Percentiles rank a stretch among this genome's conserved stretches.
phyloP scores from a whole-genome alignment of 2,888 invertebrate species.

The Nomada fucata region DNA sequence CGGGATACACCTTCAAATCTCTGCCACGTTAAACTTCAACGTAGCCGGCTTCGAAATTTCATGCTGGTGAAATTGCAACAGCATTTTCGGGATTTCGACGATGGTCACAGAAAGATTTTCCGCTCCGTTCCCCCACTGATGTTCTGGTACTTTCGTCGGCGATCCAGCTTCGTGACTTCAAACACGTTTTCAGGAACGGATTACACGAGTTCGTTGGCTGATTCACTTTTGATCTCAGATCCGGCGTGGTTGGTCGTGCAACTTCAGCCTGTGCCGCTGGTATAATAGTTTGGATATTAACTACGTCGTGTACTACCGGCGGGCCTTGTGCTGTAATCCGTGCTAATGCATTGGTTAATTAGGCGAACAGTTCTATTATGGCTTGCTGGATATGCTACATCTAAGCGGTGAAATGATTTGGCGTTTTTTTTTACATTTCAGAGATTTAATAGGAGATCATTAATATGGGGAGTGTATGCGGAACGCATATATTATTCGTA shows the following conservation, averaged over 20 bases:
- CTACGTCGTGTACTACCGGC: slow-evolving; percentile 24
- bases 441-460: background rate
- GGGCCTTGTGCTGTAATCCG: slow-evolving; percentile 11
- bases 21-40: slow-evolving; percentile 53
- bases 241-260: slow-evolving; percentile 4
- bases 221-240: slow-evolving; percentile 44
- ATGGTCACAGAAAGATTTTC: slow-evolving; percentile 42
- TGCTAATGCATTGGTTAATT: slow-evolving; percentile 46
- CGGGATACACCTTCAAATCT: slow-evolving; percentile 45
- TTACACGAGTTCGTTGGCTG: slow-evolving; percentile 49
- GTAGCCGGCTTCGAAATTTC: slow-evolving; percentile 38
- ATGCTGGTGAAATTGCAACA: slow-evolving; percentile 49
- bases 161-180: slow-evolving; percentile 48
- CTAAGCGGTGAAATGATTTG: background rate
- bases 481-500: too few relatives aligned
- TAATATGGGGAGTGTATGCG: too few relatives aligned
- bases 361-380: slow-evolving; percentile 18
- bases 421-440: background rate
- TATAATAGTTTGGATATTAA: slow-evolving; percentile 60
- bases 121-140: background rate
- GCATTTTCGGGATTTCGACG: slow-evolving; percentile 65
- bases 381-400: background rate
- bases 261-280: slow-evolving; percentile 33
- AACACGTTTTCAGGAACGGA: slow-evolving; percentile 52
- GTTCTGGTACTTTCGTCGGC: slow-evolving; percentile 20